These are phyloP conservation scores for Standfussiana lucernea DNA, from an alignment of 2,888 invertebrate genomes.

Conservation along the genomic window DNA sequence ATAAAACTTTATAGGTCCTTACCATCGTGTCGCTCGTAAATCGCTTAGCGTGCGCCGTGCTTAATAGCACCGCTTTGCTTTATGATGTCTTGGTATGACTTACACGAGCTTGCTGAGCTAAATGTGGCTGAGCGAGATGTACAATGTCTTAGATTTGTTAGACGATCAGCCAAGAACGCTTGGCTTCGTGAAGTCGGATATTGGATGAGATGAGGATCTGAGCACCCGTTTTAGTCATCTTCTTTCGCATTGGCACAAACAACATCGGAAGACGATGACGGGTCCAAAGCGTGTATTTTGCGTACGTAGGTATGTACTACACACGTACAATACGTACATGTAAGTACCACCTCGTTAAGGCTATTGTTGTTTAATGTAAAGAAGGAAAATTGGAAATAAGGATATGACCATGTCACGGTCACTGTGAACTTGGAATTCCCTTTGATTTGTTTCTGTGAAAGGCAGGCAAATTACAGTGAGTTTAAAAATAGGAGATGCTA, in stretches of 20 bases:
- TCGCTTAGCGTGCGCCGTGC: conserved; percentile 55
- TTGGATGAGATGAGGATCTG: background rate
- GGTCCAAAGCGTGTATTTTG: background rate
- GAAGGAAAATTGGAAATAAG: background rate
- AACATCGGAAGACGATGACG: too few species aligned
- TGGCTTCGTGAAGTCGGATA: background rate
- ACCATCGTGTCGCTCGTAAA: conserved; percentile 62
- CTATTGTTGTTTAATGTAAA: background rate
- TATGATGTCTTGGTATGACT: conserved; percentile 50
- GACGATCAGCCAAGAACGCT: background rate
- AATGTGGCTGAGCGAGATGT: conserved; percentile 30
- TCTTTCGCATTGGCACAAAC: background rate
- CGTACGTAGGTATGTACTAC: background rate
- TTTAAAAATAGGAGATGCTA: background rate
- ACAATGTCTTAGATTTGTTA: background rate
- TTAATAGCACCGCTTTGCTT: conserved; percentile 63
- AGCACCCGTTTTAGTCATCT: background rate
- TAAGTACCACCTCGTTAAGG: background rate
- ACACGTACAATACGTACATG: background rate
- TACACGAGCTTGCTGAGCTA: conserved; percentile 19
- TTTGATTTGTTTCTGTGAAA: background rate
- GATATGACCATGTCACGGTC: background rate
- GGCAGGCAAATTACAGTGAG: background rate
- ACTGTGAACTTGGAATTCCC: background rate
- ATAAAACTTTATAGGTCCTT: conserved; percentile 61